These are phyloP conservation scores for Embidobia sp. DNA, from an alignment of 2,888 invertebrate species.

Conservation along the genomic window DNA sequence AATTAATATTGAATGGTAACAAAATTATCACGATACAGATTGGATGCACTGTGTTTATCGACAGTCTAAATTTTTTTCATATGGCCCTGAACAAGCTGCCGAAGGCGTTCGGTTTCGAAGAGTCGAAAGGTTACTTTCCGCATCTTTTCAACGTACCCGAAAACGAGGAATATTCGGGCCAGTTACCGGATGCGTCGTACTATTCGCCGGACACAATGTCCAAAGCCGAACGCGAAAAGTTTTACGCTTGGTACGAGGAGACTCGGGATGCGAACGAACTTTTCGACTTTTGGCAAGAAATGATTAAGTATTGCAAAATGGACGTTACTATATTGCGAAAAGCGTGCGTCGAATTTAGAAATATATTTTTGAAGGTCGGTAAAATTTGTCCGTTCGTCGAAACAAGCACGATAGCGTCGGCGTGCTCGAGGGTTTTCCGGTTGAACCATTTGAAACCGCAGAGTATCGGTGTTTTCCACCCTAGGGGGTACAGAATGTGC, in stretches of 20 bases:
- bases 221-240: conserved; percentile 43
- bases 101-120: conserved; percentile 68
- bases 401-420: conserved; percentile 63
- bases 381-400: conserved; percentile 63
- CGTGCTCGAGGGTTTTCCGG: conserved; percentile 64
- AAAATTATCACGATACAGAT: conserved; percentile 60
- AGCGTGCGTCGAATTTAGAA: conserved; percentile 60
- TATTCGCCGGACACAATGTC: conserved; percentile 31
- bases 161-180: conserved; percentile 62
- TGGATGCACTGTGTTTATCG: conserved; percentile 53
- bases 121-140: conserved; percentile 39
- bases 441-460: conserved; percentile 69
- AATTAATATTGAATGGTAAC: conserved; percentile 65
- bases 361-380: conserved; percentile 54
- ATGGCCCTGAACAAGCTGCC: conserved; percentile 67
- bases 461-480: conserved; percentile 71
- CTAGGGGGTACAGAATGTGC: conserved; percentile 67
- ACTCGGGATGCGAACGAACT: conserved; percentile 32
- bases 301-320: conserved; percentile 59
- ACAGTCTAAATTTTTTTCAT: conserved; percentile 66
- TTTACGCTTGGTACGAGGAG: background rate
- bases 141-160: conserved; percentile 59
- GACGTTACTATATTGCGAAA: conserved; percentile 64
- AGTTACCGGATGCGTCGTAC: conserved; percentile 27
- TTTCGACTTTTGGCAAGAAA: conserved; percentile 63